These are phyloP conservation scores for Anolis sagrei DNA, from an alignment of 2,113 vertebrate genomes.

Conservation along the genomic window DNA sequence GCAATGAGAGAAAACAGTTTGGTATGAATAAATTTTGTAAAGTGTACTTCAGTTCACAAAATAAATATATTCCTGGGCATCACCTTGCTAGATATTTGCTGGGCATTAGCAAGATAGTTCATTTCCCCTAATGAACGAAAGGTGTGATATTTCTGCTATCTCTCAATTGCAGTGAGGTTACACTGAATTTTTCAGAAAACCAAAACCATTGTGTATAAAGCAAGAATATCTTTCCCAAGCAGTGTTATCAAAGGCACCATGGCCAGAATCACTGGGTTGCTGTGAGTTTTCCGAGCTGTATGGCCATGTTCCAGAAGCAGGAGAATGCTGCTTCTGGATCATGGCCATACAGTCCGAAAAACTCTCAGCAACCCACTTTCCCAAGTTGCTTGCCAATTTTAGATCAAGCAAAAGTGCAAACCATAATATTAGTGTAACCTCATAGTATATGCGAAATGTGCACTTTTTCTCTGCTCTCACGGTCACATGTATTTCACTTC, in stretches of 20 bases:
- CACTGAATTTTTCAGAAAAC: neutral
- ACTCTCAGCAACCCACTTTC: too few relatives aligned
- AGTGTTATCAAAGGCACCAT: too few relatives aligned
- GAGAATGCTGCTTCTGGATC: too few relatives aligned
- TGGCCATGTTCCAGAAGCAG: too few relatives aligned
- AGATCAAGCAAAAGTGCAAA: neutral
- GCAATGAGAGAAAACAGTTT: neutral
- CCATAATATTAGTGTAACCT: neutral
- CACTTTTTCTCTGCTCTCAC: conserved; percentile 27
- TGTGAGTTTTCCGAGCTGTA: too few relatives aligned
- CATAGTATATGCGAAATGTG: neutral
- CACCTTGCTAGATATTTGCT: neutral
- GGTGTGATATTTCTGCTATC: neutral
- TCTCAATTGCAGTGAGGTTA: neutral
- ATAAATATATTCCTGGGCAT: conserved; percentile 6
- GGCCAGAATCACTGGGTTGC: too few relatives aligned
- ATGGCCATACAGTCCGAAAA: too few relatives aligned
- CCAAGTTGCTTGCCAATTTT: conserved; percentile 21
- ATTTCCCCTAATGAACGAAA: neutral
- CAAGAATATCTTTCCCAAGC: neutral
- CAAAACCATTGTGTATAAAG: neutral
- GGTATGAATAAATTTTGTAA: neutral
- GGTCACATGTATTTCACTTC: conserved; percentile 51
- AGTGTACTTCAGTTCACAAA: neutral
- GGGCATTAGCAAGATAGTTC: too few relatives aligned